Conservation (phyloP, 2,797 vertebrate species). For the Micromesistius poutassou region DNA sequence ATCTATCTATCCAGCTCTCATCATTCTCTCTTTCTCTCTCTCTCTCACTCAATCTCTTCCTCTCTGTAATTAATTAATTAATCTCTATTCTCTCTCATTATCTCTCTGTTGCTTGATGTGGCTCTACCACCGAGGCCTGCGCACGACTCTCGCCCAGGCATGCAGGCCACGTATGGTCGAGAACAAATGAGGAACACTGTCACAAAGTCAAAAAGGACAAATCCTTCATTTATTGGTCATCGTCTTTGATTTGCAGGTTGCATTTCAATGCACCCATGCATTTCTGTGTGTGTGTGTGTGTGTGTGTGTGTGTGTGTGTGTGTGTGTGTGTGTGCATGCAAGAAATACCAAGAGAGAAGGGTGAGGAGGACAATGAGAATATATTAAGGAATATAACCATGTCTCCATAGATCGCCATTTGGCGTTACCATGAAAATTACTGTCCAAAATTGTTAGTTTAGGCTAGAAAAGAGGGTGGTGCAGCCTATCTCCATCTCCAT, state of each 20-base stretch:
- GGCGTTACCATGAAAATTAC: constrained; percentile 72
- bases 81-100: neutral
- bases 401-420: constrained; percentile 54
- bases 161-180: neutral
- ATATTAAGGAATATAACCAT: constrained; percentile 69
- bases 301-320: constrained; percentile 3
- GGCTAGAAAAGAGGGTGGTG: constrained; percentile 50
- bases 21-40: neutral
- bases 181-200: neutral
- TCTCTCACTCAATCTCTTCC: neutral
- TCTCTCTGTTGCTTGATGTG: neutral
- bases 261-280: neutral
- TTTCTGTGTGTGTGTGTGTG: constrained; percentile 3
- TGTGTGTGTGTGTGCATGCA: neutral
- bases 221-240: neutral
- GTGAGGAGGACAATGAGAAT: constrained; percentile 13
- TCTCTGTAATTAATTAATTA: too few relatives aligned
- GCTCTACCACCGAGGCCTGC: neutral
- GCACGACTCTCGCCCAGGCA: neutral
- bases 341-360: neutral
- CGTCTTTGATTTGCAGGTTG: neutral
- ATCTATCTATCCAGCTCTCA: too few relatives aligned
- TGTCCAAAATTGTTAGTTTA: constrained; percentile 65
- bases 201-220: constrained; percentile 2
- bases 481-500: neutral